These are phyloP conservation scores for Ranitomeya imitator DNA, from an alignment of 2,113 vertebrate species.

Conservation along the genomic window DNA sequence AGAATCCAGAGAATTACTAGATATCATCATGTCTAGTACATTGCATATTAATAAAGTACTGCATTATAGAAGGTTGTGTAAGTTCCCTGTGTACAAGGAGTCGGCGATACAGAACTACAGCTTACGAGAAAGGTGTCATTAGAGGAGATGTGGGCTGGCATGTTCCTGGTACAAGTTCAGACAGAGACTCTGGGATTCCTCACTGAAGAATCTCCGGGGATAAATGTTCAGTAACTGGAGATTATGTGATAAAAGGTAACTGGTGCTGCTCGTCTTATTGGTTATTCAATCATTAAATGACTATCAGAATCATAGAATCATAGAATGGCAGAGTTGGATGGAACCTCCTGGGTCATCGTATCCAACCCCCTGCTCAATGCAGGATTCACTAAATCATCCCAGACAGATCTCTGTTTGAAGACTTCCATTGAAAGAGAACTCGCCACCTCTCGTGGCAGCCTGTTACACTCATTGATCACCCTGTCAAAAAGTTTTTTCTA, in stretches of 20 bases:
- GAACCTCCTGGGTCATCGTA: no score
- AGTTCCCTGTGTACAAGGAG: not conserved
- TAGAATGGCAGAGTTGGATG: no score
- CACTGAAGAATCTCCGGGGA: not conserved
- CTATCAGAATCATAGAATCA: no score
- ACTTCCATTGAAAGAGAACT: no score
- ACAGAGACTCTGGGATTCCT: conserved; percentile 33
- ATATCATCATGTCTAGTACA: not conserved
- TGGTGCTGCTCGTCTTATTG: not conserved
- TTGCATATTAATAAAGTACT: not conserved
- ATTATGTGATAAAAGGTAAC: not conserved
- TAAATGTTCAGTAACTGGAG: not conserved
- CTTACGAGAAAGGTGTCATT: conserved; percentile 4
- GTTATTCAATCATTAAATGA: not conserved
- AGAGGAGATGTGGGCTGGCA: conserved; percentile 32
- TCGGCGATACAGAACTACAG: not conserved
- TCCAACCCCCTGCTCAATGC: no score
- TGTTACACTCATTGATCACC: no score
- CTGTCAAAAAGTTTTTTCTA: no score
- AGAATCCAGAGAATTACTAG: not conserved
- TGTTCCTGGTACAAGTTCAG: conserved; percentile 40
- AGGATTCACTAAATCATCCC: no score
- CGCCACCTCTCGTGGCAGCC: no score
- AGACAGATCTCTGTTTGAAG: no score
- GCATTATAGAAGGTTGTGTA: not conserved